These are phyloP conservation scores for Nixonia krombeini DNA, from an alignment of 1,140 invertebrate genomes.

Conservation along the genomic window DNA sequence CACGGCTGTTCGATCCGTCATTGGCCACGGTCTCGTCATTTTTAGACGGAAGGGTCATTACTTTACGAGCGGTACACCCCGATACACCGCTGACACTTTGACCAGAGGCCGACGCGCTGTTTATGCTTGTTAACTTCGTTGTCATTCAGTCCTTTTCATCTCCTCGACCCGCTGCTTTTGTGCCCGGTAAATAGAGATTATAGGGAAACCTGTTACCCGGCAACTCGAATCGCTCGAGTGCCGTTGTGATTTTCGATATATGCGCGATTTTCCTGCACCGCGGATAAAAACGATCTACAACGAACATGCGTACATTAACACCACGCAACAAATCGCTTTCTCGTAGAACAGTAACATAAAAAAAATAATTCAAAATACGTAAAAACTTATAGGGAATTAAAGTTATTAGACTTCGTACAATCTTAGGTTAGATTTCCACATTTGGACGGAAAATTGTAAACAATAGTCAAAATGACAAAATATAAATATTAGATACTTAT, in stretches of 20 bases:
- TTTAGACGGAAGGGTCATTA: conserved; percentile 18
- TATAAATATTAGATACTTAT: too few species aligned
- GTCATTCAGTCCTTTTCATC: conserved; percentile 11
- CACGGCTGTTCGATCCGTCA: conserved; percentile 34
- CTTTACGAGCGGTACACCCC: conserved; percentile 21
- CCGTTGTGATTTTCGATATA: too few species aligned
- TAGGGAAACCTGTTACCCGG: not conserved
- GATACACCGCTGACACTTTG: not conserved
- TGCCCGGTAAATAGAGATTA: not conserved
- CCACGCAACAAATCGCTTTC: not conserved
- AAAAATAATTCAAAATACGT: conserved; percentile 5
- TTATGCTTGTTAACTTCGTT: conserved; percentile 10
- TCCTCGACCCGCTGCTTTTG: not conserved
- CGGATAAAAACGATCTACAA: too few species aligned
- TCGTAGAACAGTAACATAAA: not conserved
- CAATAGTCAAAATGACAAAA: too few species aligned
- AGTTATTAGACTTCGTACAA: too few species aligned
- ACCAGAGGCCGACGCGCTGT: not conserved
- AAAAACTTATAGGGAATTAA: not conserved
- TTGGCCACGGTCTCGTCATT: conserved; percentile 12
- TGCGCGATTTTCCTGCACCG: too few species aligned
- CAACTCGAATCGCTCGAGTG: not conserved
- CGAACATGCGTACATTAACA: too few species aligned
- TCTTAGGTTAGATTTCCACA: too few species aligned
- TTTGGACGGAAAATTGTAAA: too few species aligned